Conservation (phyloP, 2,888 invertebrate genomes). For the Acrobasis repandana region DNA sequence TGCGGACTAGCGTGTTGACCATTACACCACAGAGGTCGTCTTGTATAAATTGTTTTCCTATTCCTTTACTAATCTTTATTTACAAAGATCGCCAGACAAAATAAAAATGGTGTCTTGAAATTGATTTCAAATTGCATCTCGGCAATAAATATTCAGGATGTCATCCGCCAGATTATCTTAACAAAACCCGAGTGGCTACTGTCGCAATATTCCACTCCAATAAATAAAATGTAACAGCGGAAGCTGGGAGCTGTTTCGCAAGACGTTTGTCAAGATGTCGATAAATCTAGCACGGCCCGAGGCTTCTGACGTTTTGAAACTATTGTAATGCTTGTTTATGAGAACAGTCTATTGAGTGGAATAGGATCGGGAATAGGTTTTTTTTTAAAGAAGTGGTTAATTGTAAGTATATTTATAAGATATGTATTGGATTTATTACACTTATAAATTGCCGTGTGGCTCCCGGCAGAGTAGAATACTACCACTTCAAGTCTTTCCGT, state of each 20-base stretch:
- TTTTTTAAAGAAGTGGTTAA: neutral
- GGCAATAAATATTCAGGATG: neutral
- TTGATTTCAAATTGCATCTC: neutral
- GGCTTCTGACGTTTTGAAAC: constrained; percentile 14
- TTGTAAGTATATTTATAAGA: too few relatives aligned
- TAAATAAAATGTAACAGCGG: constrained; percentile 45
- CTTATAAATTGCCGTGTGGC: too few relatives aligned
- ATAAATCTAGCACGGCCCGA: constrained; percentile 5
- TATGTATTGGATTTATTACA: too few relatives aligned
- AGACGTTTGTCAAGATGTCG: constrained; percentile 49
- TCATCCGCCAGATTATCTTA: constrained; percentile 7
- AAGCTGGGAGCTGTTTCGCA: constrained; percentile 50
- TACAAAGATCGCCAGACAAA: neutral
- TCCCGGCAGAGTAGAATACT: too few relatives aligned
- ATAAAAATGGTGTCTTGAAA: neutral
- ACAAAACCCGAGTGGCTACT: constrained; percentile 31
- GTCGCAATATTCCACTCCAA: constrained; percentile 49
- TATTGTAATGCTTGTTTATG: constrained; percentile 22
- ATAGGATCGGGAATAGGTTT: neutral
- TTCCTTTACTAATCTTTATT: too few relatives aligned
- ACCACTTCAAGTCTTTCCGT: too few relatives aligned
- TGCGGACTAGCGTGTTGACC: too few relatives aligned
- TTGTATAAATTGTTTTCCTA: too few relatives aligned
- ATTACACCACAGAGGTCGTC: too few relatives aligned
- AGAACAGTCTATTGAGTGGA: constrained; percentile 21